Percentiles rank a stretch among this genome's conserved stretches.
Evolutionary conservation across 2,888 invertebrate genomes (phyloP).

Genomic region (Candidula unifasciata): DNA sequence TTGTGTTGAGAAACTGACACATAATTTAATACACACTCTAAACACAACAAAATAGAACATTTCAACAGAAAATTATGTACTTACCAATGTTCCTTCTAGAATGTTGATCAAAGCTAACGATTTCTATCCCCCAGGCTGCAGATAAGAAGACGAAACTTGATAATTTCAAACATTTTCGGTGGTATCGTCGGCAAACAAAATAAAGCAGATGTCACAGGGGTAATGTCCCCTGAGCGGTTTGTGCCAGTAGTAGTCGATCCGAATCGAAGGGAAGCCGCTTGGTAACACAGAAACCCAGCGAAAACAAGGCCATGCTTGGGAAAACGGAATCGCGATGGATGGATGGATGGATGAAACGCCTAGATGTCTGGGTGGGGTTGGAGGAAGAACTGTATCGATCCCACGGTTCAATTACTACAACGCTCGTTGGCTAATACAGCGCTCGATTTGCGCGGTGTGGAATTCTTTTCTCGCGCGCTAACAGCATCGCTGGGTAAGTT

Average conservation of each 20-base stretch:
- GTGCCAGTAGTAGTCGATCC: constrained; percentile 37
- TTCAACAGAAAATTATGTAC: not conserved
- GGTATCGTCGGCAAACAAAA: constrained; percentile 36
- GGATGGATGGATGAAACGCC: not conserved
- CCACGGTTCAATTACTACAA: constrained; percentile 44
- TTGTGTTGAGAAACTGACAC: no score
- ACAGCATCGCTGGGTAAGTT: not conserved
- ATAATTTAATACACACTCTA: no score
- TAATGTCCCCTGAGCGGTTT: constrained; percentile 31
- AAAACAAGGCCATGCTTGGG: not conserved
- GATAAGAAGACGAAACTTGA: not conserved
- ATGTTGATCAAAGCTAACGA: not conserved
- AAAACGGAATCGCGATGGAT: constrained; percentile 9
- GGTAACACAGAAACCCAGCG: not conserved
- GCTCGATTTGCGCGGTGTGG: constrained; percentile 27
- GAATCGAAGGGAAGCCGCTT: constrained; percentile 36
- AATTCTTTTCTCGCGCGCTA: not conserved
- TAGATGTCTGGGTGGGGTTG: not conserved
- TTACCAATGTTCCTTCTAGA: not conserved
- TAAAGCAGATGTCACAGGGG: constrained; percentile 40
- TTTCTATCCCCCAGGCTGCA: not conserved
- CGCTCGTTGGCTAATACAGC: constrained; percentile 39
- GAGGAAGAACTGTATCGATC: constrained; percentile 34
- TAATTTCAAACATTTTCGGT: not conserved
- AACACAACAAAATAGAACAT: no score